Base-by-base conservation (phyloP, 2,113 vertebrate species). In the Manacus vitellinus region DNA sequence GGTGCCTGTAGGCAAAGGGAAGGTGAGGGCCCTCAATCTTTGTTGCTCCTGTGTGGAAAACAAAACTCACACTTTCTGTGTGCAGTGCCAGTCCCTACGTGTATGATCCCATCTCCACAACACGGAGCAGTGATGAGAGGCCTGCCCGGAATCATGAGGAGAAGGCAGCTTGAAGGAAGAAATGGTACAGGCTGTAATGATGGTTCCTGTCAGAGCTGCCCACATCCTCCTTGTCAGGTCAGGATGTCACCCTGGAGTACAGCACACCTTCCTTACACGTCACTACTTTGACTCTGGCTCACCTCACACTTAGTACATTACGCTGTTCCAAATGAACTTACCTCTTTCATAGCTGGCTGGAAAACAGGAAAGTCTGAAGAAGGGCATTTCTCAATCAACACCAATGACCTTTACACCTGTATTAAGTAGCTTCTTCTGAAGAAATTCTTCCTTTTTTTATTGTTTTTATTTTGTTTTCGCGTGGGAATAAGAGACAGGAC, bases 121-220 rank as follows among this genome's bases (percentile, higher is more conserved):
- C 25, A 21, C 0, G 0, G 24, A 56, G 52, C n/a, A 13, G 31
- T 9, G 39, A 23, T 0, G 14, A 61, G 41, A 44, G 3, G 9
- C 33, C 46, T 77, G 35, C 18, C 21, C 81, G 41, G 33, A 30
- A 19, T 25, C 75, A 62, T 1, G 28, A 52, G 28, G 37, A 62
- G 84, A 86, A 80, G 37, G 31, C 30, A 92, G 27, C 56, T 88
- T 44, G 82, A 20, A 62, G 86, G 61, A 92, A 74, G 43, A 74
- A 46, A 44, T 10, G 22, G 39, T 28, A 12, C 47, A 78, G 35
- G 21, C 46, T 80, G 58, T 9, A 46, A 49, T 5, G 52, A 28
- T 61, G 55, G 20, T 33, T 80, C 31, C 46, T 0, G 0, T 63
- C 85, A 85, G 85, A 89, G 35, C 72, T 94, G 43, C 31, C 75